Evolutionary conservation across 1,140 invertebrate species (phyloP).

Genomic region (Matsumurasca onukii): DNA sequence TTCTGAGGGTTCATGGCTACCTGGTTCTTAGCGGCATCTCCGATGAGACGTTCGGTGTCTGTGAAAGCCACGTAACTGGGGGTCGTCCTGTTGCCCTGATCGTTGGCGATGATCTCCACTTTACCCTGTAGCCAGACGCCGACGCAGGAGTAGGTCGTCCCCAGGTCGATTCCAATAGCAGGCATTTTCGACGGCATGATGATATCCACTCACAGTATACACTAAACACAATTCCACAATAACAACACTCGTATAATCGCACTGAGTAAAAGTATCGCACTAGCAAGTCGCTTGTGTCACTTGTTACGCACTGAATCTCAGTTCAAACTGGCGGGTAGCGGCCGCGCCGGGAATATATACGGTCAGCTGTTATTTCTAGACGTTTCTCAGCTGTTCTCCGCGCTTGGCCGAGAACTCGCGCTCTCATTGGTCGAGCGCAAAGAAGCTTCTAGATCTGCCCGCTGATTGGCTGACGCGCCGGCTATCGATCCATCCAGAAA

Average conservation of each 20-base stretch:
- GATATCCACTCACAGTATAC: background rate
- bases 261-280: background rate
- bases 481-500: too few species aligned
- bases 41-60: too few species aligned
- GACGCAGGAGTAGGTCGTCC: too few species aligned
- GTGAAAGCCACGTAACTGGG: too few species aligned
- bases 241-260: background rate
- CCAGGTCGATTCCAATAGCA: too few species aligned
- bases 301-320: background rate
- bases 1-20: constrained; percentile 66
- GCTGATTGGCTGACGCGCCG: background rate
- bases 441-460: background rate
- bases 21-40: constrained; percentile 67
- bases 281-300: background rate
- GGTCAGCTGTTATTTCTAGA: background rate
- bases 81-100: too few species aligned
- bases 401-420: too few species aligned
- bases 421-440: too few species aligned
- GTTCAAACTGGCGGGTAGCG: background rate
- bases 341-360: too few species aligned
- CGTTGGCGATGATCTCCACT: too few species aligned
- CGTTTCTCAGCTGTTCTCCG: background rate
- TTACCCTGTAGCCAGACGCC: too few species aligned
- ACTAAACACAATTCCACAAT: background rate
- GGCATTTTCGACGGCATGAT: too few species aligned